Conservation (phyloP, 2,888 invertebrate genomes). For the Phytoseiulus persimilis region DNA sequence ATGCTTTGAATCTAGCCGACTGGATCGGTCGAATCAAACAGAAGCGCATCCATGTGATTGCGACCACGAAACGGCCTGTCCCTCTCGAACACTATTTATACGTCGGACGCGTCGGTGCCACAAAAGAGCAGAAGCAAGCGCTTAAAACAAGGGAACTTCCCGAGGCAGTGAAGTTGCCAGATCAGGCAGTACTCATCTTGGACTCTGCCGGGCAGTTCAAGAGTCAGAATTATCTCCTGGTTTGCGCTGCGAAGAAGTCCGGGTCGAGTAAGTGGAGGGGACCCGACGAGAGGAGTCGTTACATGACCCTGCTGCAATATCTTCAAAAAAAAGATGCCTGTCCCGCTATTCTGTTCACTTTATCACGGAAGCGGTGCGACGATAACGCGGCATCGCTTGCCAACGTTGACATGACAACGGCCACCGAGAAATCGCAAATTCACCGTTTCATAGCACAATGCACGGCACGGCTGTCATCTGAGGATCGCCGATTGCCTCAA, state of each 20-base stretch:
- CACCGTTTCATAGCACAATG: slow-evolving; percentile 76
- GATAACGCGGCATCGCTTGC: slow-evolving; percentile 59
- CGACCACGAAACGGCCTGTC: slow-evolving; percentile 83
- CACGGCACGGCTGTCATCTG: slow-evolving; percentile 69
- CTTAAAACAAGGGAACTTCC: background rate
- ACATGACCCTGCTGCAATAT: slow-evolving; percentile 73
- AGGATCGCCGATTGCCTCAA: slow-evolving; percentile 82
- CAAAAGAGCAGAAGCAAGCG: slow-evolving; percentile 57
- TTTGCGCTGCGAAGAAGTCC: slow-evolving; percentile 48
- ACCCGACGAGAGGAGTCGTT: slow-evolving; percentile 58
- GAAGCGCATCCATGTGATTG: slow-evolving; percentile 79
- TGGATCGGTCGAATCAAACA: slow-evolving; percentile 59
- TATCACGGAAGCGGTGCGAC: slow-evolving; percentile 75
- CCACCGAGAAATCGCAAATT: slow-evolving; percentile 73
- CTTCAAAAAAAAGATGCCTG: slow-evolving; percentile 70
- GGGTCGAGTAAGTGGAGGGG: slow-evolving; percentile 51
- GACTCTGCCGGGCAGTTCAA: slow-evolving; percentile 66
- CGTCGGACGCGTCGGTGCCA: slow-evolving; percentile 62
- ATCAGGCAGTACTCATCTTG: slow-evolving; percentile 57
- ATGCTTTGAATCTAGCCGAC: slow-evolving; percentile 82
- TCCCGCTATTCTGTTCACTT: slow-evolving; percentile 86
- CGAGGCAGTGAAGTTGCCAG: slow-evolving; percentile 24
- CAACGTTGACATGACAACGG: slow-evolving; percentile 67
- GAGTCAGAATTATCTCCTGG: slow-evolving; percentile 34
- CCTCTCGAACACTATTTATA: slow-evolving; percentile 90